Evolutionary conservation across 1,140 invertebrate species (phyloP), one percentile per base, ranked within the genome.

Genomic region (Conus ventricosus): DNA sequence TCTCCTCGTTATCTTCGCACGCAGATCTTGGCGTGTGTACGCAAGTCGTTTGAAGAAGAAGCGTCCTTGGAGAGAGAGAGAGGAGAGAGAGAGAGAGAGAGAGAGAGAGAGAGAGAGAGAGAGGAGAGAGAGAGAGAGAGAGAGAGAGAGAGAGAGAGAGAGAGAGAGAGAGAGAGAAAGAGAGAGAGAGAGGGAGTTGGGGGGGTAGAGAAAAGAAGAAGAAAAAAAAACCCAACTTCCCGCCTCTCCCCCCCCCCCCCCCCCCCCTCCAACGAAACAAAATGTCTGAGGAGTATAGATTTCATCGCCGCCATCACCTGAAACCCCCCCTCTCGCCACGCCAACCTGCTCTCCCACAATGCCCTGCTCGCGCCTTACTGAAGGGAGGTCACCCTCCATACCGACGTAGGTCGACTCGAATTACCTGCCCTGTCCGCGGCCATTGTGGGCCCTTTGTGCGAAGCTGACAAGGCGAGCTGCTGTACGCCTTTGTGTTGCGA

Each of bases 401-500:
- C 51, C 67, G 85, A 87, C 67, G 85, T 57, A 76, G 85, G 85
- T 57, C 71, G 85, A 87, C 85, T 87, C 85, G 85, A 87, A 87
- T 87, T 87, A 87, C 85, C 85, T 71, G 85, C 85, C 85, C 85
- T 54, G n/a, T 87, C 54, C 39, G 23, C 85, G 23, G 67, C 85
- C 75, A 76, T 87, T 87, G 85, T 87, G 13, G 54, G 10, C 54
- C 75, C 51, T 57, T 87, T 87, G 85, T 78, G 67, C 2, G 15
- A 20, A 80, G 71, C 85, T 76, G 85, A 87, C 85, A 76, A 25
- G 75, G 85, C 71, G 85, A 87, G 85, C 85, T 87, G 85, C 85
- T 87, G 27, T 27, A 39, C 27, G 67, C 75, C 85, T 87, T 87
- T 87, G 71, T 78, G 85, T 80, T 76, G 23, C 51, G 85, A 78